Evolutionary conservation across 2,797 vertebrate species (phyloP), one percentile per base, ranked within the genome.

Genomic region (Aphelocoma californica): DNA sequence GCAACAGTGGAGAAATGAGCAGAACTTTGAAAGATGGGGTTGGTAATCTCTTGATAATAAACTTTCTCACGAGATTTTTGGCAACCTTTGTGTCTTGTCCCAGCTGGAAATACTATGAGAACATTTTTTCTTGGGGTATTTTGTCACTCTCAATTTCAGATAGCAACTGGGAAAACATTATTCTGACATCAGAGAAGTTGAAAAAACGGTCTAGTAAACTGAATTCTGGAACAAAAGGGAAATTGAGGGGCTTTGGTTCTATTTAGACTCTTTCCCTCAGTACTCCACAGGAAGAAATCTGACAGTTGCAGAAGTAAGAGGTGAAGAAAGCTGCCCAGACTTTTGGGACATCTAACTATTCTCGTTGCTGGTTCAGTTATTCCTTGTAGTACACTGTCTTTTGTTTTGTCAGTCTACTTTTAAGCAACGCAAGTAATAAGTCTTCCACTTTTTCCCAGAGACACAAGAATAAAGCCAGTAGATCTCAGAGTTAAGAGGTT

Each of bases 1-100:
- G 42, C 29, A 18, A 13, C 32, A 25, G 9, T 14, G 34, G 20
- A 69, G 47, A 1, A 1, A 18, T 88, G 38, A 50, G 64, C 34
- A 54, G 54, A 74, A n/a, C 45, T 82, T 53, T 77, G 65, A 79
- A 90, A 85, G 84, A 90, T 31, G 32, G 21, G 11, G 5, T 38
- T 7, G 29, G 80, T 85, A 96, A 77, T 88, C 77, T 90, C 93
- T 65, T 58, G 72, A 91, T 91, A 90, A 73, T 85, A 92, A 89
- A 79, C 57, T 96, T 96, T 91, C 94, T 93, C 82, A 87, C 3
- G 20, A 92, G 88, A 60, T 74, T 95, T 96, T 94, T 95, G 90
- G 86, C 88, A 92, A 86, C 23, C 42, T 91, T 65, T 72, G 10
- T 18, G 14, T 90, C 79, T 94, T 67, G 64, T 87, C 82, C 61